Conservation (phyloP, 2,888 invertebrate genomes). For the Subacronicta megacephala region DNA sequence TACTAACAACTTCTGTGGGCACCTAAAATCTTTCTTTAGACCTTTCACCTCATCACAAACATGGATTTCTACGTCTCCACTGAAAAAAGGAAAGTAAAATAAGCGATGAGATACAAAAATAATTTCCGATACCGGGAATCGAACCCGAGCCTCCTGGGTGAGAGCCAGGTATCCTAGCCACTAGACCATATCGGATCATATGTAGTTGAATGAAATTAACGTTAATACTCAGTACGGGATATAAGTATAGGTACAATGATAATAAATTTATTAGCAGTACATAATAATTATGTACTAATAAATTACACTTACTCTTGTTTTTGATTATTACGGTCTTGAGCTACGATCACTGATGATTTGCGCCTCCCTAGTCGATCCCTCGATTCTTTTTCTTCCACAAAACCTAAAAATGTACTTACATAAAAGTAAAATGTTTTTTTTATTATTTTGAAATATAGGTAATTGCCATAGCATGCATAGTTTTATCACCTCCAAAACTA, state of each 20-base stretch:
- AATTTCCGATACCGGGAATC: constrained; percentile 90
- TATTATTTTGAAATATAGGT: too few species aligned
- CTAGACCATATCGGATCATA: constrained; percentile 89
- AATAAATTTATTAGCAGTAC: too few species aligned
- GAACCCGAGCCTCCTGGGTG: constrained; percentile 92
- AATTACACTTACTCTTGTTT: constrained; percentile 85
- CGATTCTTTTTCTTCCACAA: constrained; percentile 83
- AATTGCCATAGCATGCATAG: too few species aligned
- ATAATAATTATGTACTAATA: too few species aligned
- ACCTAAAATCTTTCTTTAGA: constrained; percentile 96
- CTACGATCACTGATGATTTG: constrained; percentile 81
- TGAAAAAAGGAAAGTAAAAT: constrained; percentile 65
- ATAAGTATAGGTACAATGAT: too few species aligned
- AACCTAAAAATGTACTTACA: constrained; percentile 68
- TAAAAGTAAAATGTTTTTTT: too few species aligned
- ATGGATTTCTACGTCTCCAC: constrained; percentile 96
- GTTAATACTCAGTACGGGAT: too few species aligned
- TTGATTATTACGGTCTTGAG: constrained; percentile 76
- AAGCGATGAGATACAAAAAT: constrained; percentile 27
- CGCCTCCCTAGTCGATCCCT: constrained; percentile 84
- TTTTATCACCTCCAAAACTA: constrained; percentile 87
- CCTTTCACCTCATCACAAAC: constrained; percentile 98
- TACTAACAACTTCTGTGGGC: constrained; percentile 95
- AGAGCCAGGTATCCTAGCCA: constrained; percentile 93
- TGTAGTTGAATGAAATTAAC: constrained; percentile 26